Base-by-base conservation (phyloP, 2,113 vertebrate genomes). In the Anas platyrhynchos region DNA sequence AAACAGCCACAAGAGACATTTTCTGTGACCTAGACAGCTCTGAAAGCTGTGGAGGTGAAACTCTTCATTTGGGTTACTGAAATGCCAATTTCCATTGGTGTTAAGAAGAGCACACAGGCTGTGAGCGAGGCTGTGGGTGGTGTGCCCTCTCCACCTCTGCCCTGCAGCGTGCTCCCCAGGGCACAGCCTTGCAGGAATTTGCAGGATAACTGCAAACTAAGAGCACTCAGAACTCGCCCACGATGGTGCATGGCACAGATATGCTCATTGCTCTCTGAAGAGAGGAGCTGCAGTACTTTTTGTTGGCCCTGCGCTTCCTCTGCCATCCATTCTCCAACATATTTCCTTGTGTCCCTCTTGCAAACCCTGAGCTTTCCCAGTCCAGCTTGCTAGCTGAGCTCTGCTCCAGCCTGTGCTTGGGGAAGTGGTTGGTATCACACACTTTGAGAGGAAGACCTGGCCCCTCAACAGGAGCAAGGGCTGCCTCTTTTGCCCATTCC, bases 81-180 rank as follows among this genome's bases (percentile, higher is more conserved):
- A 32, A 21, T 4, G n/a, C 1, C 2, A 9, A 16, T 43, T 89
- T 13, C 26, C 16, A 0, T 2, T 14, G 13, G 13, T 2, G 25
- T 31, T 17, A 6, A n/a, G 58, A 38, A 11, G 21, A 11, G 5
- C 1, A 29, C 13, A 5, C 13, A n/a, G 78, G 55, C 41, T 62
- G 55, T 0, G 7, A 7, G 13, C 0, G 1, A 50, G 71, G 44
- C 0, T 0, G 52, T 21, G 82, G 73, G 44, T 1, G 3, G 11
- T 18, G 46, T 13, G 8, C 32, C 29, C 56, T 43, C 31, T 27
- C 11, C 2, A 0, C 65, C 58, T 25, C 4, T 22, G 2, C 59
- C 34, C 61, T 27, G 22, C 55, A 12, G 59, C 8, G 1, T 25
- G 23, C 25, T 22, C 48, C 36, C 27, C 54, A 31, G 48, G 73